Evolutionary conservation across 92 coral and sea anemone genomes (phyloP), one percentile per base, ranked within the genome.

Genomic region (Siderastrea siderea): DNA sequence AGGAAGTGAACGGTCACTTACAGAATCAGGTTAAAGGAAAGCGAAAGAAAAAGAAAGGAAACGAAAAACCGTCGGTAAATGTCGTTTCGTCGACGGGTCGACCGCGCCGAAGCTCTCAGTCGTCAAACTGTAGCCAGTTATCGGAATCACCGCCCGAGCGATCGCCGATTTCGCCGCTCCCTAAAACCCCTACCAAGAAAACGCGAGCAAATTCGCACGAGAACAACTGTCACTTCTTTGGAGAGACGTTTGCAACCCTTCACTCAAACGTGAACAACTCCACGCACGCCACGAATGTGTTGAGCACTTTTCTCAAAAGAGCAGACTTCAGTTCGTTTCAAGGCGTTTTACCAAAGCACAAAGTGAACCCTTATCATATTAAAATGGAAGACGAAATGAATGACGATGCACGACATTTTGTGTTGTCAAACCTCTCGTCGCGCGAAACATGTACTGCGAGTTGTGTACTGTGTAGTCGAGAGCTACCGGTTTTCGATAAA

Each of bases 311-410:
- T 79, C 92, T 96, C 66, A 93, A 92, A 89, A 93, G 99, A 74
- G 91, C 94, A n/a, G 99, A 97, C 78, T 94, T 97, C 65, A 95
- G 92, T 55, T 96, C 98, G 74, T 96, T 97, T 88, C 83, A 96
- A 68, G 97, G 95, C 51, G 97, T 97, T 90, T 83, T 97, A 12
- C 99, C 99, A 0, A 93, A 94, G 85, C 99, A 97, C 84, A 97
- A 97, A 84, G 96, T 97, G 44, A 97, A 97, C 86, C 99, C 99
- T 15, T 97, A 95, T 74, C 98, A 97, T 76, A 97, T 97, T 71
- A 97, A 97, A 83, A 97, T 97, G 99, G 99, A 97, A 62, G 99
- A 97, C 61, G 99, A 97, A 74, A 85, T 89, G 60, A 90, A 92
- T 66, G 99, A 97, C 89, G 98, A 97, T 11, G 98, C 98, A 15